Evolutionary conservation across 2,113 vertebrate species (phyloP), one percentile per base, ranked within the genome.

Genomic region (Probosciger aterrimus): DNA sequence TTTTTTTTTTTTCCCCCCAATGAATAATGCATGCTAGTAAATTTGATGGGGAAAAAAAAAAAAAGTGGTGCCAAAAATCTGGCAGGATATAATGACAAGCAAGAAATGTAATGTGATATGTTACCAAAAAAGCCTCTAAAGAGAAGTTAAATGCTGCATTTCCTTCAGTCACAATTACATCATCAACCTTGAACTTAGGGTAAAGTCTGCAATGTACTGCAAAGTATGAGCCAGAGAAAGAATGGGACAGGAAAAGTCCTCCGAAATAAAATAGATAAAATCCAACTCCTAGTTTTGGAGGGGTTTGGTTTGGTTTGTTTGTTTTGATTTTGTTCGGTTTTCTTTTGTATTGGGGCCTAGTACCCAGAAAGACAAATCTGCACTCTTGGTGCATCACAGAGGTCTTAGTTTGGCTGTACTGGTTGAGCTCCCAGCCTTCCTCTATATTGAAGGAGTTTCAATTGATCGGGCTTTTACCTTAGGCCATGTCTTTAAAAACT

Each of bases 1-100:
- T 6, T 6, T 43, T n/a, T 64, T 82, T 44, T 44, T 37, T 3
- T 5, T 31, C 18, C 2, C 4, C 4, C 2, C 28, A 70, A 89
- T 83, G 87, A 96, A 97, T 96, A 97, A 96, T 92, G 71, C 81
- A 96, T 96, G 86, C 46, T 64, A 94, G 88, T 90, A 91, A 95
- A 96, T 95, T 63, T 77, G 70, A 96, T 6, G 13, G 55, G 33
- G 55, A 7, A 19, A 55, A 46, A 44, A 46, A 44, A 92, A 82
- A 37, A 71, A 67, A 27, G 7, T 4, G 11, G 25, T 96, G 88
- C 88, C 86, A 97, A 74, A 96, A 94, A 82, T 95, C 92, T 90
- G 74, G 2, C 33, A 92, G 95, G 77, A 96, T 84, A 25, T 77
- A 94, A 95, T 82, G 62, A 79, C 65, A 59, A 92, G 73, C 67